These are phyloP conservation scores for Macrochelys suwanniensis DNA, from an alignment of 2,797 vertebrate genomes.

Conservation along the genomic window DNA sequence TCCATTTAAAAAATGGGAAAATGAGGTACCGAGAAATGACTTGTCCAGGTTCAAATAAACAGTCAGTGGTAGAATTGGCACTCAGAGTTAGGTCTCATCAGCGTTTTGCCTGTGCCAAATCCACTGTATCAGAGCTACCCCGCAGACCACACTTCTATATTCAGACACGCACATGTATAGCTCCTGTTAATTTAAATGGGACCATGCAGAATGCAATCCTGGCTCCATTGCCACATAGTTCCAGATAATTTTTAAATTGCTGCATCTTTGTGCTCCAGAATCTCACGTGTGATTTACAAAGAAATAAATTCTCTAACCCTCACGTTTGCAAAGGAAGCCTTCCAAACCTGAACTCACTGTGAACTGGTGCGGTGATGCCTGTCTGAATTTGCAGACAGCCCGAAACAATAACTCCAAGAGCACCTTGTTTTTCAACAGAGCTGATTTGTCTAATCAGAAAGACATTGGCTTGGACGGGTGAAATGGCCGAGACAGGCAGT, in stretches of 20 bases:
- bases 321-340: not conserved
- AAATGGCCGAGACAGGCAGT: rapidly evolving
- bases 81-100: rapidly evolving
- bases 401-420: not conserved
- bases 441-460: not conserved
- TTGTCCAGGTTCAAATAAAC: not conserved
- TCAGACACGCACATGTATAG: rapidly evolving
- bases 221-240: rapidly evolving
- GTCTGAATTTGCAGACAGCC: not conserved
- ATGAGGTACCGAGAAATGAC: rapidly evolving
- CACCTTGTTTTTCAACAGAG: not conserved
- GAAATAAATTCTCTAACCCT: not conserved
- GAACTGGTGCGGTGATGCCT: not conserved
- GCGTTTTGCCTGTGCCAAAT: rapidly evolving
- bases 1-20: not conserved
- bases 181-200: not conserved
- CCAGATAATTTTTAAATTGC: not conserved
- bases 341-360: not conserved
- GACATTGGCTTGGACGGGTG: rapidly evolving
- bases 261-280: not conserved
- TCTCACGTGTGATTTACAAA: not conserved
- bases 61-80: not conserved
- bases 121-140: not conserved
- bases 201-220: not conserved
- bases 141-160: rapidly evolving